Conservation (phyloP, 2,113 vertebrate genomes). For the Tricholaema leucomelas region DNA sequence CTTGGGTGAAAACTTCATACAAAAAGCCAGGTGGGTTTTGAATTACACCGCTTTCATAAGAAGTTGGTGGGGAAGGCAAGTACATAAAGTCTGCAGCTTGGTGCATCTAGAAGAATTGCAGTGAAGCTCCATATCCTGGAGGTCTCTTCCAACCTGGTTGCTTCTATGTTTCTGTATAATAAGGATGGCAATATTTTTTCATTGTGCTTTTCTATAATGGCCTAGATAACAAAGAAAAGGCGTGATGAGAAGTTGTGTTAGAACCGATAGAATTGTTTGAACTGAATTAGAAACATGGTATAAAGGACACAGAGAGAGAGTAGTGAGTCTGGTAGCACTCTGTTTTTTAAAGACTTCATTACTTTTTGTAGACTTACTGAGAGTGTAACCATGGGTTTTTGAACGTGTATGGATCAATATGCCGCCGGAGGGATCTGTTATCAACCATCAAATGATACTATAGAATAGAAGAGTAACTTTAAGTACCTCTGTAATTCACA, state of each 20-base stretch:
- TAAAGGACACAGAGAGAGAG: neutral
- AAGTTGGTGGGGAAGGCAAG: neutral
- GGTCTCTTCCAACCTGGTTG: no score
- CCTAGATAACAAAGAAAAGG: neutral
- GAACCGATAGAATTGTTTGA: neutral
- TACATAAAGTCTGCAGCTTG: neutral
- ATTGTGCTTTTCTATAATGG: neutral
- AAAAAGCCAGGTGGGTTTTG: neutral
- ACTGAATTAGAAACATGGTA: neutral
- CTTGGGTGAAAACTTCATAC: neutral
- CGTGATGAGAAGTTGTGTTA: neutral
- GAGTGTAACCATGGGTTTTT: neutral
- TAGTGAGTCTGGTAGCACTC: neutral
- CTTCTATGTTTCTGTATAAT: no score
- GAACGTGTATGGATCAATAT: neutral
- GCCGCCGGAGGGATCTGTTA: conserved; percentile 20
- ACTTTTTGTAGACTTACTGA: neutral
- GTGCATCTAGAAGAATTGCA: neutral
- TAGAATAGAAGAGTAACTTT: conserved; percentile 16
- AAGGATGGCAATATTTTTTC: neutral
- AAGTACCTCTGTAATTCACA: conserved; percentile 52
- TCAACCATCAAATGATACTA: neutral
- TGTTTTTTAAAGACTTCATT: conserved; percentile 40
- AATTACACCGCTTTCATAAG: neutral
- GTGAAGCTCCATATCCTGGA: neutral